Conservation (phyloP, 1,140 invertebrate genomes). For the Drosophila watanabei region DNA sequence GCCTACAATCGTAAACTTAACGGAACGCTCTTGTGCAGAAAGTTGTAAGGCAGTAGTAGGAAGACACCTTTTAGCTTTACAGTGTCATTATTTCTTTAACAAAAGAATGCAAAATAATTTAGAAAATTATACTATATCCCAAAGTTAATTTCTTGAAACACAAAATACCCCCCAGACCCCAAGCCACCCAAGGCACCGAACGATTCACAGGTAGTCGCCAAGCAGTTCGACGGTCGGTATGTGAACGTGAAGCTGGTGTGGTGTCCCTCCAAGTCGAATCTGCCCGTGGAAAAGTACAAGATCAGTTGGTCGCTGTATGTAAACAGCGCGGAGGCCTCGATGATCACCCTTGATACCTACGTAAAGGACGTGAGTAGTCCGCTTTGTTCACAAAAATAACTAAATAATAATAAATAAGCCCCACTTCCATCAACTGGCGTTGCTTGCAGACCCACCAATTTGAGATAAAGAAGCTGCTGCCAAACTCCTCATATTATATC, state of each 20-base stretch:
- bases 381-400: too few species aligned
- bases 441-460: constrained; percentile 65
- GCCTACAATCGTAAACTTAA: neutral
- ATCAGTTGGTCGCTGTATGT: constrained; percentile 81
- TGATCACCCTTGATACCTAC: constrained; percentile 62
- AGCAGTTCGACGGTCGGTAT: constrained; percentile 87
- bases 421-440: neutral
- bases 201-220: constrained; percentile 88
- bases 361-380: constrained; percentile 84
- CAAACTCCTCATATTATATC: constrained; percentile 89
- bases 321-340: constrained; percentile 57
- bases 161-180: constrained; percentile 86
- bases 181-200: constrained; percentile 88
- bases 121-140: neutral
- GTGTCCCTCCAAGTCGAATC: constrained; percentile 89
- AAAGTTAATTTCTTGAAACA: neutral
- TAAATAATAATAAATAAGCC: too few species aligned
- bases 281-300: constrained; percentile 87
- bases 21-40: too few species aligned
- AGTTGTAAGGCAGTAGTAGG: neutral
- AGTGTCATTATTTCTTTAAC: neutral
- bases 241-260: constrained; percentile 87
- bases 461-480: constrained; percentile 88
- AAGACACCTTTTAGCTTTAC: neutral
- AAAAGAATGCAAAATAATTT: too few species aligned